Evolutionary conservation across 37 sponge, comb jelly and placozoan genomes (phyloP), one percentile per base, ranked within the genome.

Genomic region (Chondrosia reniformis): DNA sequence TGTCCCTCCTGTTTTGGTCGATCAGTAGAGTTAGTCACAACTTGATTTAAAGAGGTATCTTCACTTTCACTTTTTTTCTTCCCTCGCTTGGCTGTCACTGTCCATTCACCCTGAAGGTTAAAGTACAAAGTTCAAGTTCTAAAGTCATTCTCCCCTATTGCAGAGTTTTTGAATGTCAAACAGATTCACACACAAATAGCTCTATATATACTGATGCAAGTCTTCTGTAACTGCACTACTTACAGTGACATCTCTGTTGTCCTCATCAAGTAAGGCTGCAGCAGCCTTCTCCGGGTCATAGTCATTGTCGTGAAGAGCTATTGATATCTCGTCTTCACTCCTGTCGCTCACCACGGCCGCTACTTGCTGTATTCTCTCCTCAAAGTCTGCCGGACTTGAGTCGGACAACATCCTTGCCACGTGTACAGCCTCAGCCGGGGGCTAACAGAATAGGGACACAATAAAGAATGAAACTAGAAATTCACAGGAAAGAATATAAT

Each of bases 261-360:
- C 82, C 54, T 52, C 76, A 74, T 89, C 89, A 5, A 89, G 71
- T 17, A 89, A 74, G 25, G 73, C 61, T 3, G 84, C 65, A n/a
- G 79, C 80, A 10, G 89, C 77, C 45, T 66, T 84, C 52, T 84
- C 78, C 0, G 75, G 39, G 46, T 84, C 77, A 63, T 71, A 89
- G 81, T 89, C 78, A 32, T 84, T 67, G 73, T 84, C 84, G 39
- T 89, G 89, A 13, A 89, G 56, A 19, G 89, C 84, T 15, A 84
- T 21, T n/a, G 6, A 65, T 8, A 81, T 55, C 41, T 80, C 80
- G 25, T 89, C 89, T n/a, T 80, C 76, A 22, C 78, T 38, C 17
- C 62, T 24, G 5, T 45, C 34, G 0, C 79, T 79, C 30, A 84
- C 81, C 37, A 89, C 74, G 1, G 78, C 46, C 33, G 67, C 15